Percentiles rank a stretch among this genome's conserved stretches.
Evolutionary conservation across 2,797 vertebrate species (phyloP).

Genomic region (Tokudaia tokunoshimensis): DNA sequence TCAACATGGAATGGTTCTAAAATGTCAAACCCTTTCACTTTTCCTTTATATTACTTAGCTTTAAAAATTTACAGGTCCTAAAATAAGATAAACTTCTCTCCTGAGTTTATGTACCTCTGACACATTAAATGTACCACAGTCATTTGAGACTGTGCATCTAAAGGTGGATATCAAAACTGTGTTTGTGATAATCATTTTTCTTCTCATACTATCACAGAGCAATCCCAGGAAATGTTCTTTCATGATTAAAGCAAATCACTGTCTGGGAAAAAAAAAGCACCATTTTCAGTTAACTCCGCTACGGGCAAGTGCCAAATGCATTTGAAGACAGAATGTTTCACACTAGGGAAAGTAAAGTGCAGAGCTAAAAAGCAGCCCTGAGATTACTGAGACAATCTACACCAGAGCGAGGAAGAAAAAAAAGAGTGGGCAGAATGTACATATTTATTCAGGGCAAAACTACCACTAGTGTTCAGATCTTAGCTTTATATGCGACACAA

Average conservation of each 20-base stretch:
- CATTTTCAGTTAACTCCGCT: conserved; percentile 70
- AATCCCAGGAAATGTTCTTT: conserved; percentile 68
- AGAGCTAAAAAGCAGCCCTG: conserved; percentile 63
- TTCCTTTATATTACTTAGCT: conserved; percentile 57
- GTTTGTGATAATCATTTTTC: conserved; percentile 74
- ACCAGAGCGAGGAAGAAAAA: not conserved
- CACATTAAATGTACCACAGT: conserved; percentile 60
- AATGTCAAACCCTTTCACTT: conserved; percentile 59
- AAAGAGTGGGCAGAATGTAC: conserved; percentile 34
- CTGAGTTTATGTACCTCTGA: conserved; percentile 59
- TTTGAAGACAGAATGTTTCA: conserved; percentile 72
- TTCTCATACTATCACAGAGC: conserved; percentile 62
- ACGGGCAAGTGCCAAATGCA: conserved; percentile 47
- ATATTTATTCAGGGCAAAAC: conserved; percentile 69
- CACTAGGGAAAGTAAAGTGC: conserved; percentile 62
- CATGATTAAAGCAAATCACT: conserved; percentile 74
- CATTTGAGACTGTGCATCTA: conserved; percentile 47
- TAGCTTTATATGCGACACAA: conserved; percentile 62
- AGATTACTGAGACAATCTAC: conserved; percentile 58
- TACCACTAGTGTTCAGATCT: conserved; percentile 29
- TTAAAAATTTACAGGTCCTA: conserved; percentile 68
- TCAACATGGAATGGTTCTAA: conserved; percentile 64
- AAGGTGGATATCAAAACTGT: conserved; percentile 73
- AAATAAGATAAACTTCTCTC: conserved; percentile 73
- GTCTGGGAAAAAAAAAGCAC: conserved; percentile 29